Percentiles rank a stretch among this genome's conserved stretches.
Conservation (phyloP, 2,797 vertebrate genomes). For the Characodon lateralis region DNA sequence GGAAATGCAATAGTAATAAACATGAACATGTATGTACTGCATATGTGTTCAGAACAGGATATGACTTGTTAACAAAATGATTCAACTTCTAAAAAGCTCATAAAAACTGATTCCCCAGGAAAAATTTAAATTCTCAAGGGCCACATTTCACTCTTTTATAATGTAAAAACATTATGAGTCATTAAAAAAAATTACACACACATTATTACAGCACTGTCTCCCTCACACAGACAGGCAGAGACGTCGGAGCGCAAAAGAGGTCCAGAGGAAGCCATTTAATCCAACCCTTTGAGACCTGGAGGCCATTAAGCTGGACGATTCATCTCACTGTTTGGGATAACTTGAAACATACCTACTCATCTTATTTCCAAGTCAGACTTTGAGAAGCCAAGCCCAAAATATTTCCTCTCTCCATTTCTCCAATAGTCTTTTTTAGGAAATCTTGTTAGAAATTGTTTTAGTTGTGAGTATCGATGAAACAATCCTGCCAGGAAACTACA, state of each 20-base stretch:
- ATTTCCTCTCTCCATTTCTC: slow-evolving; percentile 1
- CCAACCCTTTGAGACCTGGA: slow-evolving; percentile 45
- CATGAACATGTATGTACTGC: not conserved
- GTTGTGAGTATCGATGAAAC: slow-evolving; percentile 32
- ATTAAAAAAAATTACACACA: slow-evolving; percentile 36
- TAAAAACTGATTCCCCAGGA: slow-evolving; percentile 3
- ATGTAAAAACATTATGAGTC: slow-evolving; percentile 34
- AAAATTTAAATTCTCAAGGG: not conserved
- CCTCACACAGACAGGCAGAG: slow-evolving; percentile 38
- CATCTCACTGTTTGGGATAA: slow-evolving; percentile 46
- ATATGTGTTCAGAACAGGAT: not conserved
- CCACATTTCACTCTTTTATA: slow-evolving; percentile 20
- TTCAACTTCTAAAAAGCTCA: not conserved
- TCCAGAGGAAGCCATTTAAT: slow-evolving; percentile 47
- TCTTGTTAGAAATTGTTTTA: slow-evolving; percentile 37
- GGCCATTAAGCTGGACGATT: slow-evolving; percentile 58
- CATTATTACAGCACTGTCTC: slow-evolving; percentile 20
- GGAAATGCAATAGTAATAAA: not conserved
- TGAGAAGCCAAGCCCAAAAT: slow-evolving; percentile 26
- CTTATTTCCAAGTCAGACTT: slow-evolving; percentile 35
- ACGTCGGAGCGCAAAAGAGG: slow-evolving; percentile 32
- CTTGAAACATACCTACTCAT: slow-evolving; percentile 37
- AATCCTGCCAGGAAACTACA: slow-evolving; percentile 40
- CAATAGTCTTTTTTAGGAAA: not conserved
- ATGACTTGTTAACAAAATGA: not conserved